phyloP scores from a whole-genome alignment of 1,140 invertebrate species.

The Eupeodes corollae region DNA sequence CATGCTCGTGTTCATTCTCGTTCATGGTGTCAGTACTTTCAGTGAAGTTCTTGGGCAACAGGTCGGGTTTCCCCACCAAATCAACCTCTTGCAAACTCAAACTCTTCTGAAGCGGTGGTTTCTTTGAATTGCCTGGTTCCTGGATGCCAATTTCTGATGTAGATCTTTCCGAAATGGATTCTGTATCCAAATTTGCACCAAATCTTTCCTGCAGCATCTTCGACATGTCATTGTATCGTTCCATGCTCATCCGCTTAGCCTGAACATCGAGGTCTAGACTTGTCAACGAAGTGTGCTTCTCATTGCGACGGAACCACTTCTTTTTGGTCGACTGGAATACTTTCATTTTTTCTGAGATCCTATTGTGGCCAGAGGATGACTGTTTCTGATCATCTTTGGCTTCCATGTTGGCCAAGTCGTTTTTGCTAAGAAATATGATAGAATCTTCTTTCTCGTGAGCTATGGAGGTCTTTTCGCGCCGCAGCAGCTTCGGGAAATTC shows the following conservation, averaged over 20 bases:
- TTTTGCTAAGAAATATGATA: constrained; percentile 50
- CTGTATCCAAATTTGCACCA: constrained; percentile 26
- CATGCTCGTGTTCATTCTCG: constrained; percentile 29
- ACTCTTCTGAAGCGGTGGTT: constrained; percentile 17
- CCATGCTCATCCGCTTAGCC: constrained; percentile 40
- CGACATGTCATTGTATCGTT: constrained; percentile 49
- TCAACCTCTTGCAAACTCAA: constrained; percentile 34
- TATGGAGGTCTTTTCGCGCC: constrained; percentile 42
- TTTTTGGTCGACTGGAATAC: constrained; percentile 45
- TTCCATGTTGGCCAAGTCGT: constrained; percentile 46
- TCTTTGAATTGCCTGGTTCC: background rate
- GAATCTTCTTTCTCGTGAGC: constrained; percentile 50
- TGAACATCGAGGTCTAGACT: constrained; percentile 33
- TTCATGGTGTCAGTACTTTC: constrained; percentile 20
- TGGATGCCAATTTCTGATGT: background rate
- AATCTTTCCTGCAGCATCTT: constrained; percentile 47
- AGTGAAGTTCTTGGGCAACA: constrained; percentile 16
- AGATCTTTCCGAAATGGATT: constrained; percentile 12
- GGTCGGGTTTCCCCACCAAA: constrained; percentile 23
- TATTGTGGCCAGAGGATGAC: constrained; percentile 10
- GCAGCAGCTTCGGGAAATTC: constrained; percentile 42
- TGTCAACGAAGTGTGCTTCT: constrained; percentile 38
- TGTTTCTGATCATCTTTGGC: constrained; percentile 18
- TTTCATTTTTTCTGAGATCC: constrained; percentile 43
- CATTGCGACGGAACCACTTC: constrained; percentile 46